These are phyloP conservation scores for Gymnopithys bicolor DNA, from an alignment of 2,797 vertebrate genomes.

Conservation along the genomic window DNA sequence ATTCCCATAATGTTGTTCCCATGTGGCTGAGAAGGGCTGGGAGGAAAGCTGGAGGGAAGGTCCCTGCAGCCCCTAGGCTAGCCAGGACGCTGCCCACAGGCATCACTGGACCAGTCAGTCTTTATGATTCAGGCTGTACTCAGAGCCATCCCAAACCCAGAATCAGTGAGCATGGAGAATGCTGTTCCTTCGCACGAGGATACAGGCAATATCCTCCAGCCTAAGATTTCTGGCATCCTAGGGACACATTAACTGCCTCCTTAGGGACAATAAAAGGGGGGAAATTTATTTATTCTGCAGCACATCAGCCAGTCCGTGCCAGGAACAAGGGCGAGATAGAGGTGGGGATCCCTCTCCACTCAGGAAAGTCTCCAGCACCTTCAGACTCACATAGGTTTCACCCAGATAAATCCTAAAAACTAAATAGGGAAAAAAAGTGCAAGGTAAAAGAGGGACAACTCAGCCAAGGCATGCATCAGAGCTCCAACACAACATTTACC, in stretches of 20 bases:
- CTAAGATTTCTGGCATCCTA: not conserved
- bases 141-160: not conserved
- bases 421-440: not conserved
- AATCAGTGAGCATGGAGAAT: fast-evolving
- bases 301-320: not conserved
- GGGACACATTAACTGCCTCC: not conserved
- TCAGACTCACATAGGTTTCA: not conserved
- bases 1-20: not conserved
- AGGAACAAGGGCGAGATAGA: not conserved
- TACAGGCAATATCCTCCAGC: not conserved
- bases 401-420: not conserved
- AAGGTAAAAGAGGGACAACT: not conserved
- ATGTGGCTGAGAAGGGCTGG: not conserved
- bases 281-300: not conserved
- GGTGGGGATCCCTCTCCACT: fast-evolving
- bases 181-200: not conserved
- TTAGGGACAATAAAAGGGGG: no score
- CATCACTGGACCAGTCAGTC: not conserved
- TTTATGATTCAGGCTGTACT: not conserved
- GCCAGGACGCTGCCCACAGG: not conserved
- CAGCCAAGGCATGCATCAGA: not conserved
- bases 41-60: not conserved
- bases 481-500: not conserved
- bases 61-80: not conserved
- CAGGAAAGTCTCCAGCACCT: not conserved